Evolutionary conservation across 2,888 invertebrate species (phyloP), one percentile per base, ranked within the genome.

Genomic region (Drosophila greeni): DNA sequence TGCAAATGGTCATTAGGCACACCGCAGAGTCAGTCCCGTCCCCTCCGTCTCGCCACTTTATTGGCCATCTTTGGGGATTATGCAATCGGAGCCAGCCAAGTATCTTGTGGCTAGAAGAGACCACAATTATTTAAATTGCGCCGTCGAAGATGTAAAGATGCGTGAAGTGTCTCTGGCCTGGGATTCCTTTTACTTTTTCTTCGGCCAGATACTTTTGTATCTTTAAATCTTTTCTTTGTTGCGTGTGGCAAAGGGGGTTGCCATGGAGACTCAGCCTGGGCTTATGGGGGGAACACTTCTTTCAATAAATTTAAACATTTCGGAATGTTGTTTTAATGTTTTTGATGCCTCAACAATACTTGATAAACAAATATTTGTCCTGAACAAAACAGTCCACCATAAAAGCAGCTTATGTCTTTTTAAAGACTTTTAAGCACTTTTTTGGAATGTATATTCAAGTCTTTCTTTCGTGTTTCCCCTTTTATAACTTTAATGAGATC

Each of bases 1-100:
- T 85, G 82, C 82, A 84, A 82, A 85, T 82, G 82, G 82, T 76
- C 82, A 82, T 85, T 84, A 85, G 69, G 82, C 69, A 70, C 68
- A 70, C 43, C 68, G 64, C 48, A 53, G 48, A 40, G 40, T 43
- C 23, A 29, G 40, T 42, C 47, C 18, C 45, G 12, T 29, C 18
- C 29, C 29, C 8, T 18, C 29, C 29, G 40, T 40, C 14, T 42
- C 42, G 36, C 68, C 49, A 34, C 65, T 49, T 67, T 67, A 62
- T 72, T 72, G 58, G 58, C 75, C 60, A 43, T 47, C 45, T 47
- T 47, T 14, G 29, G 45, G 18, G 51, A 66, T 84, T 79, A 72
- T 72, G 79, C 49, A 79, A 79, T 62, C 14, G 45, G 14, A 18
- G 45, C 29, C 45, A 14, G 51, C 16, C 43, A 31, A 61, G 45